A percentile compares a stretch with the other conserved stretches of the same genome.
Evolutionary conservation across 2,113 vertebrate species (phyloP).

Genomic region (Zootoca vivipara): DNA sequence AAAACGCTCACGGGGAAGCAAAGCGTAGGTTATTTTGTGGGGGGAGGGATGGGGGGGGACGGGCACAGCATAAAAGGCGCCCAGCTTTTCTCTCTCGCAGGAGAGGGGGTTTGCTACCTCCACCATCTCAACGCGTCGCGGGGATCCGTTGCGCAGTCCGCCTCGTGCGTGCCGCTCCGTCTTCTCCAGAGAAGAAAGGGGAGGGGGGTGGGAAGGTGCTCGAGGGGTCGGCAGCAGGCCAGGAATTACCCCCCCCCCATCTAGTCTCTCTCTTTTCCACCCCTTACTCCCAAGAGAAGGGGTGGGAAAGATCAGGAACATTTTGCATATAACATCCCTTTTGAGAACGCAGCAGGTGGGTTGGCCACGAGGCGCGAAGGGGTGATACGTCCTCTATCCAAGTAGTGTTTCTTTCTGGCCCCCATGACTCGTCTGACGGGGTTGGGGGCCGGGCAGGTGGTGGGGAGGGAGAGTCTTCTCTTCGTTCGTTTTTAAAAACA

Average conservation of each 20-base stretch:
- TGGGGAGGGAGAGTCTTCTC: slow-evolving; percentile 27
- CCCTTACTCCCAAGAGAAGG: slow-evolving; percentile 56
- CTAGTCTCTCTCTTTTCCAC: no score
- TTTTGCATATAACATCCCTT: slow-evolving; percentile 30
- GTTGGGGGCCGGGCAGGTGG: slow-evolving; percentile 13
- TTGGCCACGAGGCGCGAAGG: background rate
- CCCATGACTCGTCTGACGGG: background rate
- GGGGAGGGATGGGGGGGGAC: background rate
- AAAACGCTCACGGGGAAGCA: background rate
- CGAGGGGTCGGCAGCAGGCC: background rate
- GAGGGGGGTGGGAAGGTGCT: no score
- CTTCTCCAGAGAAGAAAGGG: background rate
- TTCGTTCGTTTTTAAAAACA: background rate
- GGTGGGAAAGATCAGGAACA: background rate
- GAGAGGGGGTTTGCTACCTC: background rate
- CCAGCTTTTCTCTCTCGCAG: background rate
- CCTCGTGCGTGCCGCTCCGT: background rate
- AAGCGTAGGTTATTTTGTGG: background rate
- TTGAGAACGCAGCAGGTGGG: slow-evolving; percentile 4
- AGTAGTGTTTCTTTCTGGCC: slow-evolving; percentile 48
- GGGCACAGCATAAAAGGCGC: background rate
- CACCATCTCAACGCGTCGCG: background rate
- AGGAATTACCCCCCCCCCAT: background rate
- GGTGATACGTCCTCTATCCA: slow-evolving; percentile 19
- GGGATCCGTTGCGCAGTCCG: background rate